Conservation (phyloP, 2,113 vertebrate species). For the Eurypyga helias region DNA sequence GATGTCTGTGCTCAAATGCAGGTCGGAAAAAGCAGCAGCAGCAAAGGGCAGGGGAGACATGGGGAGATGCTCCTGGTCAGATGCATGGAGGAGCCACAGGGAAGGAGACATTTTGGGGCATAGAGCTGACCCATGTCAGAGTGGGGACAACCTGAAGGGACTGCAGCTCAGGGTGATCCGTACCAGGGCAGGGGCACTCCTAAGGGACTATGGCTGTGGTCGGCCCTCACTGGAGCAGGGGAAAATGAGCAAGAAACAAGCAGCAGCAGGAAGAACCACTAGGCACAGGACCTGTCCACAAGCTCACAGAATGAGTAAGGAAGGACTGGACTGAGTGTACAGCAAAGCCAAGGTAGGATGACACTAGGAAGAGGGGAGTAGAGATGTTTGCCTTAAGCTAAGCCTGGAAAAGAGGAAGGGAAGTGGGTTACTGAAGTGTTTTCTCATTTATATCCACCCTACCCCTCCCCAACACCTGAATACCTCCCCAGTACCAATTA, state of each 20-base stretch:
- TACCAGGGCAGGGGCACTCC: neutral
- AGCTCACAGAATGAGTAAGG: accelerated
- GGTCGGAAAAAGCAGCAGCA: neutral
- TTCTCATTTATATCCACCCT: neutral
- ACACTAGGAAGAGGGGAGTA: neutral
- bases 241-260: neutral
- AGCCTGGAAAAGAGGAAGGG: neutral
- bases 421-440: neutral
- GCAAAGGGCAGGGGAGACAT: neutral
- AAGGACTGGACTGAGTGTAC: neutral
- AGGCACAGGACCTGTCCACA: neutral
- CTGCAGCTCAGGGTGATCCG: neutral
- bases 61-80: neutral
- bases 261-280: neutral
- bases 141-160: neutral
- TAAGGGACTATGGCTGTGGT: neutral
- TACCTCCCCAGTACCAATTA: neutral
- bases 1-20: neutral
- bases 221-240: neutral
- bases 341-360: neutral
- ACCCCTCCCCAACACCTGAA: neutral
- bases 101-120: neutral
- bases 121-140: neutral
- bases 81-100: accelerated
- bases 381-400: neutral